Percentiles rank a stretch among this genome's conserved stretches.
Conservation (phyloP, 2,113 vertebrate species). For the Eptesicus fuscus region DNA sequence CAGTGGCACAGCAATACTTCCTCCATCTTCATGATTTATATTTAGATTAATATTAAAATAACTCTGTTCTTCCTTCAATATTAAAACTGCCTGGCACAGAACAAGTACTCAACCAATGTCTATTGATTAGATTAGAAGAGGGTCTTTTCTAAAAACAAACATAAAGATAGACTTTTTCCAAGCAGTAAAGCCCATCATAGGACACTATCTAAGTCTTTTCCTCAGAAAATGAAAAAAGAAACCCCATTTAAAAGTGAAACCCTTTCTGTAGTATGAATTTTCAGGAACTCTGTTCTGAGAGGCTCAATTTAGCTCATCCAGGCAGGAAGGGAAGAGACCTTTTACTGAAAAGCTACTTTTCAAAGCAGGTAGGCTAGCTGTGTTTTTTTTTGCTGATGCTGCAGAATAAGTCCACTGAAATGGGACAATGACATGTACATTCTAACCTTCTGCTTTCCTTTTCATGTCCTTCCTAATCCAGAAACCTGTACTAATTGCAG, state of each 20-base stretch:
- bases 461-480: constrained; percentile 92
- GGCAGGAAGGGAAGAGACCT: neutral
- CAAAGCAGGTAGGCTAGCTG: neutral
- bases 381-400: neutral
- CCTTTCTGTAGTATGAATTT: neutral
- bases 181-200: neutral
- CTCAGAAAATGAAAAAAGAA: neutral
- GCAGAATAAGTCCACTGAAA: constrained; percentile 24
- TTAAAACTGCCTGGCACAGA: constrained; percentile 20
- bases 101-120: neutral
- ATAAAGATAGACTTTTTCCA: constrained; percentile 1
- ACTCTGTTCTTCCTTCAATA: constrained; percentile 37
- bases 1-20: neutral
- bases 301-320: neutral
- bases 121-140: constrained; percentile 29
- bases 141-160: constrained; percentile 35
- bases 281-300: constrained; percentile 29
- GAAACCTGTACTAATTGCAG: constrained; percentile 96
- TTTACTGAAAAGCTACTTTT: neutral
- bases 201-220: neutral
- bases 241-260: constrained; percentile 6
- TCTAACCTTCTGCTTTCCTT: constrained; percentile 91
- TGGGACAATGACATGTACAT: constrained; percentile 70
- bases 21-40: neutral
- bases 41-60: constrained; percentile 10